Base-by-base conservation (phyloP, 1,140 invertebrate genomes). In the Aphaenogaster ashmeadi region DNA sequence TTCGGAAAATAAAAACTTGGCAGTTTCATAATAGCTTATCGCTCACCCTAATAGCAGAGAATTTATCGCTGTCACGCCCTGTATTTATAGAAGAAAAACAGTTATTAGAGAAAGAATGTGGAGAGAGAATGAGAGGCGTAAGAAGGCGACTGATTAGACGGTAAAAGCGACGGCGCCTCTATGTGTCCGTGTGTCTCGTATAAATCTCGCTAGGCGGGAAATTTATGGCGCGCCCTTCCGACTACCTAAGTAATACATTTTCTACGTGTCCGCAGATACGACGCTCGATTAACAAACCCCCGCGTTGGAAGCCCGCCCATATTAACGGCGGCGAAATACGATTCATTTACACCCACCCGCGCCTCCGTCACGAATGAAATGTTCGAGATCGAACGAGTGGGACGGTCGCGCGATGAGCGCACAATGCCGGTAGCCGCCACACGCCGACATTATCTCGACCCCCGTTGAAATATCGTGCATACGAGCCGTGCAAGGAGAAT, bases 261-360 rank as follows among this genome's bases (percentile, higher is more conserved):
- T 91, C 90, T 89, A 75, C 79, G 64, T 54, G 47, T 67, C 77
- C 83, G 84, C 84, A 87, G 90, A 91, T 88, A 91, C 85, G 80
- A 78, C 50, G 78, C 87, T 50, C 88, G 87, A 91, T 91, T 91
- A 91, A 91, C 90, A 86, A 89, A 91, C 72, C 85, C 83, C 41
- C 62, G 80, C 38, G 15, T 15, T 13, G 41, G 27, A 67, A 67
- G 27, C 77, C 87, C 91, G 87, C 91, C 91, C 84, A 92, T 87
- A 90, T 87, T 91, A 90, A 87, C 78, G 74, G 64, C 86, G 87
- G 79, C 66, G 86, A 90, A 93, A 90, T 92, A 88, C 88, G 87
- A 90, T 92, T 93, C 92, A 89, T 93, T 92, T 89, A 88, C 88
- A 91, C 89, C 89, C 88, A 91, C 88, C 62, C 85, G 47, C 72